These are phyloP conservation scores for Biston stratarius DNA, from an alignment of 2,888 invertebrate genomes.

Conservation along the genomic window DNA sequence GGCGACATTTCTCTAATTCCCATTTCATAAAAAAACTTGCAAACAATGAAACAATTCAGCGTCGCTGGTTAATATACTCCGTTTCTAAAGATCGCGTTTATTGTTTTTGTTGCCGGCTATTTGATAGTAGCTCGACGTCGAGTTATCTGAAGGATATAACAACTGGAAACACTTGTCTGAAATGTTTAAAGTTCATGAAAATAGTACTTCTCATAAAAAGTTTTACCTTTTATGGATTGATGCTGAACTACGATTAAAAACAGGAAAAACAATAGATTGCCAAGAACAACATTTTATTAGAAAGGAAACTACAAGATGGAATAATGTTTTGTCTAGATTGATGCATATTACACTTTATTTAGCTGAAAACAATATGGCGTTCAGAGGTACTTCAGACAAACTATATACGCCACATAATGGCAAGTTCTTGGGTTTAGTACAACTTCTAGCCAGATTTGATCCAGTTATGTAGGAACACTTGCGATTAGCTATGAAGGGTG, in stretches of 20 bases:
- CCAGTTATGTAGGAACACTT: background rate
- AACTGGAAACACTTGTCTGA: constrained; percentile 1
- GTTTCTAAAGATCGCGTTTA: background rate
- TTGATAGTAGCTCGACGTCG: constrained; percentile 1
- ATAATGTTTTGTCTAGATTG: constrained; percentile 2
- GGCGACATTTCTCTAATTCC: background rate
- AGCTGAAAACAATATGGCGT: constrained; percentile 1
- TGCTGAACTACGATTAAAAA: constrained; percentile 2
- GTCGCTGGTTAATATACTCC: background rate
- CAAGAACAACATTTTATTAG: constrained; percentile 1
- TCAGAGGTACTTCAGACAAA: background rate
- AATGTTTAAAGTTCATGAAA: background rate
- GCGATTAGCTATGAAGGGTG: background rate
- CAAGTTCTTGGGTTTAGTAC: background rate
- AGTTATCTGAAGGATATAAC: background rate
- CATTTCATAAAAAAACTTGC: background rate
- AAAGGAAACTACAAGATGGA: constrained; percentile 5
- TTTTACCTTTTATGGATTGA: constrained; percentile 1
- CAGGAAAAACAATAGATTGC: constrained; percentile 3
- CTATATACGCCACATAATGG: constrained; percentile 1
- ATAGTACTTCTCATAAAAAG: background rate
- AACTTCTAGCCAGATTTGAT: background rate
- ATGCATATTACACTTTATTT: constrained; percentile 1
- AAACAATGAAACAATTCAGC: too few relatives aligned
- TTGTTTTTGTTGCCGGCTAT: constrained; percentile 1